Evolutionary conservation across 1,140 invertebrate genomes (phyloP).

Genomic region (Saccostrea echinata): DNA sequence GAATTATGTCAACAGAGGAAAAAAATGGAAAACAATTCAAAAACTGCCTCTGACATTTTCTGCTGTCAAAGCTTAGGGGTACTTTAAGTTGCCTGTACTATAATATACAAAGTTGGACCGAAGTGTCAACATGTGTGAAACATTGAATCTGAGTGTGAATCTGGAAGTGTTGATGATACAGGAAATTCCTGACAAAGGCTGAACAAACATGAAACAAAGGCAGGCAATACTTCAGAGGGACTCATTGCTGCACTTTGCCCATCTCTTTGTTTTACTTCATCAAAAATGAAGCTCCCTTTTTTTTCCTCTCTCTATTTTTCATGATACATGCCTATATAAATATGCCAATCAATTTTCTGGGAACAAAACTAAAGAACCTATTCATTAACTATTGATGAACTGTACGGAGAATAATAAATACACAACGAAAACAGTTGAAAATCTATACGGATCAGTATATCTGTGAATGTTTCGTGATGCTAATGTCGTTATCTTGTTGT

Average conservation of each 20-base stretch:
- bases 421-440: not conserved
- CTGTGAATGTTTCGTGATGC: not conserved
- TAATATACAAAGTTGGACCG: not conserved
- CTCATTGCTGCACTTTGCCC: not conserved
- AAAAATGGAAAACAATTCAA: not conserved
- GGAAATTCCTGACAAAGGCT: constrained; percentile 11
- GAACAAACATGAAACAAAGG: constrained; percentile 11
- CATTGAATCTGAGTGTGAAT: not conserved
- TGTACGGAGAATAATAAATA: not conserved
- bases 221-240: not conserved
- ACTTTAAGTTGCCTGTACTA: not conserved
- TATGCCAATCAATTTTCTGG: not conserved
- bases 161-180: not conserved
- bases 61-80: not conserved
- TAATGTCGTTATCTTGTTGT: constrained; percentile 16
- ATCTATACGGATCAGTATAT: not conserved
- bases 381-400: constrained; percentile 37
- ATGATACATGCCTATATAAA: constrained; percentile 1
- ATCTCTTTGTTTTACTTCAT: not conserved
- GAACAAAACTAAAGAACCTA: not conserved
- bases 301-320: not conserved
- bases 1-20: constrained; percentile 14
- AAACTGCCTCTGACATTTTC: constrained; percentile 8
- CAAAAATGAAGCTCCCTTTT: not conserved
- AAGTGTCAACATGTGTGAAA: not conserved